Percentiles rank a stretch among this genome's conserved stretches.
These are phyloP conservation scores for Tarsius wallacei DNA, from an alignment of 2,797 vertebrate species.

Conservation along the genomic window DNA sequence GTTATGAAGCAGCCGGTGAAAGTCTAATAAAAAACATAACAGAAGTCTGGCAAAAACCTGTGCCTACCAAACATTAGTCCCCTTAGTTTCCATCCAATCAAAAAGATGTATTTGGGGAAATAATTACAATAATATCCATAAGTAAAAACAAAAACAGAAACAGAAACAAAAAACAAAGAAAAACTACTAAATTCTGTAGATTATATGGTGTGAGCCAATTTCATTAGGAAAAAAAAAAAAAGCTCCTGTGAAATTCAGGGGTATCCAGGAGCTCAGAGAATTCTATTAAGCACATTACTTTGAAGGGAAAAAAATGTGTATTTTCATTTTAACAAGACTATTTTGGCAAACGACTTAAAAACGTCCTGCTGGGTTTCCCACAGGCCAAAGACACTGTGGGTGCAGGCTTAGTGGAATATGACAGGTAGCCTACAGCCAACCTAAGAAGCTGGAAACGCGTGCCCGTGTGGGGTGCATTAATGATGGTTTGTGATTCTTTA, in stretches of 20 bases:
- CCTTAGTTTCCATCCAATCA: not conserved
- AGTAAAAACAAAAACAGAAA: not conserved
- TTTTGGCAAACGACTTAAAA: slow-evolving; percentile 10
- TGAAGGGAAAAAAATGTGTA: not conserved
- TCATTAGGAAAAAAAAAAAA: not conserved
- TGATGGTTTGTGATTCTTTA: slow-evolving; percentile 23
- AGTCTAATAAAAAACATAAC: not conserved
- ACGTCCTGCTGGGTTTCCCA: not conserved
- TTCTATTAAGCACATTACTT: not conserved
- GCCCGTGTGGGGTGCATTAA: not conserved
- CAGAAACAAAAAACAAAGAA: not conserved
- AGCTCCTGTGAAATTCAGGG: not conserved
- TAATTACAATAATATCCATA: not conserved
- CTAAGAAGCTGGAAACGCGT: not conserved
- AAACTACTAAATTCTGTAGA: not conserved
- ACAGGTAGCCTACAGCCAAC: not conserved
- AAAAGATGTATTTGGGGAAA: not conserved
- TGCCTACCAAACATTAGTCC: not conserved
- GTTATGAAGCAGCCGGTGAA: not conserved
- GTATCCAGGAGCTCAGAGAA: not conserved
- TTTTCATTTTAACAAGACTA: slow-evolving; percentile 27
- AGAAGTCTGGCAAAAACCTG: not conserved
- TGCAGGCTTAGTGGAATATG: not conserved
- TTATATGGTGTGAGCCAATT: not conserved
- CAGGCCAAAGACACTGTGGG: not conserved